phyloP scores from a whole-genome alignment of 2,888 invertebrate genomes.

The Bellardia pandia region DNA sequence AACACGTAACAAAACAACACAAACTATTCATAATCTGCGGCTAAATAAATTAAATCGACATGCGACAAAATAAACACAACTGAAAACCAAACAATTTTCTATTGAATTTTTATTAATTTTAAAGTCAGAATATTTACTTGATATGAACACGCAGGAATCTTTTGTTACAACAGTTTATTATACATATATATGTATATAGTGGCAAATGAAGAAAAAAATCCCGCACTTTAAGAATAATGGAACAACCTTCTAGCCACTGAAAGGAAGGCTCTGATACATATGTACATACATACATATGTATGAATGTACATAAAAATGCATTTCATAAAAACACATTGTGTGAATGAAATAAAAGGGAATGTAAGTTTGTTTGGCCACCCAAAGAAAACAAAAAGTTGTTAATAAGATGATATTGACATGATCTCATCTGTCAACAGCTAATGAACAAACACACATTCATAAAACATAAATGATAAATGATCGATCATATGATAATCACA shows the following conservation, averaged over 20 bases:
- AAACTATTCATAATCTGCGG: slow-evolving; percentile 7
- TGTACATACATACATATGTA: background rate
- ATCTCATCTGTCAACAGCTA: slow-evolving; percentile 70
- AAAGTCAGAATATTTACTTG: background rate
- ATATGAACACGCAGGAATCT: background rate
- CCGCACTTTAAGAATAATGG: slow-evolving; percentile 14
- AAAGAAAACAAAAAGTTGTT: slow-evolving; percentile 60
- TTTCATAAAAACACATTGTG: slow-evolving; percentile 35
- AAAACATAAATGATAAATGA: slow-evolving; percentile 70
- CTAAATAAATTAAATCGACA: slow-evolving; percentile 59
- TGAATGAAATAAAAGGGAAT: slow-evolving; percentile 34
- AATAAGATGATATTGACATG: slow-evolving; percentile 63
- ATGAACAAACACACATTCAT: slow-evolving; percentile 34
- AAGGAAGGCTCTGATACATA: background rate
- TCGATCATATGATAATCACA: slow-evolving; percentile 66
- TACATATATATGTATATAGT: background rate
- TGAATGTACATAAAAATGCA: slow-evolving; percentile 21
- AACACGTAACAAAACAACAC: slow-evolving; percentile 50
- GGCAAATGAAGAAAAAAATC: background rate
- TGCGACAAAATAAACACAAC: slow-evolving; percentile 57
- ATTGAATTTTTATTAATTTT: slow-evolving; percentile 28
- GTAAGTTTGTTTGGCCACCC: slow-evolving; percentile 51
- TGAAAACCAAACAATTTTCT: slow-evolving; percentile 14
- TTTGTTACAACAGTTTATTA: slow-evolving; percentile 22
- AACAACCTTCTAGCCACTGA: slow-evolving; percentile 41